Base-by-base conservation (phyloP, 2,888 invertebrate genomes). In the Hermaeophaga mercurialis region DNA sequence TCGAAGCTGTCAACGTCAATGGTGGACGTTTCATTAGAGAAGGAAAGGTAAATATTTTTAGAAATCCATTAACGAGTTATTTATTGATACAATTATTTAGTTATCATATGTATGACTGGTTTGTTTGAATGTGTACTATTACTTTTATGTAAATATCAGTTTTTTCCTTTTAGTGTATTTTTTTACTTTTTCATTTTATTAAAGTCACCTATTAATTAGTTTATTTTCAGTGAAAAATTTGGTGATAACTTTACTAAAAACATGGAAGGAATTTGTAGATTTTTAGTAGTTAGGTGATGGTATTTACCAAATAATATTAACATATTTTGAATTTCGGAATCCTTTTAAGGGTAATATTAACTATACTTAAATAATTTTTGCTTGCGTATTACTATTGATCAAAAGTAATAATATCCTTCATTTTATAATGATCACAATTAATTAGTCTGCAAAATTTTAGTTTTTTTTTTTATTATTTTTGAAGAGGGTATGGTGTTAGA, bases 1-100 rank as follows among this genome's bases (percentile, higher is more conserved):
- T 99, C 75, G 97, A 98, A 79, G 90, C 91, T 75, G 93, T 96
- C 75, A 97, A 97, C 82, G 84, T 91, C 70, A 92, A 93, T 73
- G 97, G 97, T 73, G 96, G 96, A 70, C 87, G 94, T 78, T 93
- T 91, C 80, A 95, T 98, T 74, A 87, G 96, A 65, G 97, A 97
- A 83, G 96, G 96, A 73, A 96, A 96, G 95, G 96, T 97, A 89
- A 87, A 80, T 5, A 24, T 44, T 33, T 19, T 14, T 12, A 38
- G 11, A 8, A 39, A 41, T 41, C 24, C 33, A 46, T 11, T 34
- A 11, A 14, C 9, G n/a, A 3, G 34, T 24, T 43, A 26, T 18
- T 33, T 43, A 18, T 36, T 9, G 14, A 33, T 43, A 28, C 38
- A 19, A 24, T 38, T 54, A 50, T 47, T 45, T 56, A 56, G 48